A percentile compares a stretch with the other conserved stretches of the same genome.
phyloP scores from a whole-genome alignment of 2,888 invertebrate genomes.

The Lypha dubia region DNA sequence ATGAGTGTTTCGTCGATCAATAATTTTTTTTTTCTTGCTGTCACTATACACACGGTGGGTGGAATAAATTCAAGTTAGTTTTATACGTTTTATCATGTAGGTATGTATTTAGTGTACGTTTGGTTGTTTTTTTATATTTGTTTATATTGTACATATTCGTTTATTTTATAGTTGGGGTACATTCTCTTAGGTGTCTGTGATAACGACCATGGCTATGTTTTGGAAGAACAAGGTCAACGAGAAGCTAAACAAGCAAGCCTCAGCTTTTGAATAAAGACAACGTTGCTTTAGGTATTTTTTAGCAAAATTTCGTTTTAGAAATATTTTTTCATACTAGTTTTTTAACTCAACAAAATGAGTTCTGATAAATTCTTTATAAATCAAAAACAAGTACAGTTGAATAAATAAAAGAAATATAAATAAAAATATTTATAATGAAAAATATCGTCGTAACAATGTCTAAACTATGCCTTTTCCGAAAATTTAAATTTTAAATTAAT shows the following conservation, averaged over 20 bases:
- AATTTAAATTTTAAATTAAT: not conserved
- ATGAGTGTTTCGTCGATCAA: too few relatives aligned
- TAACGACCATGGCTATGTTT: slow-evolving; percentile 31
- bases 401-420: not conserved
- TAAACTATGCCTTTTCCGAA: not conserved
- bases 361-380: slow-evolving; percentile 11
- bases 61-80: too few relatives aligned
- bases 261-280: slow-evolving; percentile 35
- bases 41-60: too few relatives aligned
- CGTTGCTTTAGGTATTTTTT: slow-evolving; percentile 6
- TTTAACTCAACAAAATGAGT: slow-evolving; percentile 19
- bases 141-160: too few relatives aligned
- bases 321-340: slow-evolving; percentile 3
- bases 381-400: not conserved
- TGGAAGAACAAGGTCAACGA: slow-evolving; percentile 62
- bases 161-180: slow-evolving; percentile 5
- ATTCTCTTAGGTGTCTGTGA: slow-evolving; percentile 29
- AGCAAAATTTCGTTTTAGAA: slow-evolving; percentile 30
- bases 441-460: not conserved
- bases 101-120: too few relatives aligned
- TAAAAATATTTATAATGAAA: not conserved
- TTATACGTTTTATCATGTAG: too few relatives aligned
- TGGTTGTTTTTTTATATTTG: too few relatives aligned
- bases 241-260: slow-evolving; percentile 52
- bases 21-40: too few relatives aligned